Evolutionary conservation across 2,113 vertebrate genomes (phyloP).

Genomic region (Zonotrichia leucophrys): DNA sequence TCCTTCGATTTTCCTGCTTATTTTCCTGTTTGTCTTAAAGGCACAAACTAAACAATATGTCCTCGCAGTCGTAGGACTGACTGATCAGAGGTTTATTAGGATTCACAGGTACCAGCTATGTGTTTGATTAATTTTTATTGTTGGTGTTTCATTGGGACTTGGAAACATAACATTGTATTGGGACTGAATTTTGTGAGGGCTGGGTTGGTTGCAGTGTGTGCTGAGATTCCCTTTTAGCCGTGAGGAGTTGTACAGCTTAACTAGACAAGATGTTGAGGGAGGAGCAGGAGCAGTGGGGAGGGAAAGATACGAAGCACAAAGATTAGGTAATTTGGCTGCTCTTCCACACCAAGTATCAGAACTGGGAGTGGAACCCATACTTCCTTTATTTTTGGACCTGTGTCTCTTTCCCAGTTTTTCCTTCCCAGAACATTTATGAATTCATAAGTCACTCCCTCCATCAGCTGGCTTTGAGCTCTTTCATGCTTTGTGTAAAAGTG

Average conservation of each 20-base stretch:
- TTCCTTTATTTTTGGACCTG: background rate
- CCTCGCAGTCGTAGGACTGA: rapidly evolving
- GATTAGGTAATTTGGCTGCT: slow-evolving; percentile 13
- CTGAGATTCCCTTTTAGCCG: background rate
- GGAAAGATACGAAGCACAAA: background rate
- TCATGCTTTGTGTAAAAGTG: background rate
- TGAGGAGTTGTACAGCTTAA: background rate
- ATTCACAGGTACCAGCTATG: background rate
- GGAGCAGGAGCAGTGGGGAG: background rate
- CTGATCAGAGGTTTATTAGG: background rate
- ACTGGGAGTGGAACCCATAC: background rate
- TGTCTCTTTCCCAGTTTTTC: background rate
- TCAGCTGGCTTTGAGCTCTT: background rate
- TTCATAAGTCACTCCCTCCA: background rate
- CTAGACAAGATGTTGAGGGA: background rate
- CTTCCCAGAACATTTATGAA: background rate
- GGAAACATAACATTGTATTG: rapidly evolving
- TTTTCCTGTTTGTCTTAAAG: background rate
- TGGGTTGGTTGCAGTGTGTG: background rate
- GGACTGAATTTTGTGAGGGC: background rate
- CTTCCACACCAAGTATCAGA: background rate
- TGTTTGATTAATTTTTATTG: background rate
- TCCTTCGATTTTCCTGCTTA: background rate
- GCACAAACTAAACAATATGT: background rate
- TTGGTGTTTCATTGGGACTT: background rate